Evolutionary conservation across 2,888 invertebrate genomes (phyloP).

Genomic region (Athalia cordata): DNA sequence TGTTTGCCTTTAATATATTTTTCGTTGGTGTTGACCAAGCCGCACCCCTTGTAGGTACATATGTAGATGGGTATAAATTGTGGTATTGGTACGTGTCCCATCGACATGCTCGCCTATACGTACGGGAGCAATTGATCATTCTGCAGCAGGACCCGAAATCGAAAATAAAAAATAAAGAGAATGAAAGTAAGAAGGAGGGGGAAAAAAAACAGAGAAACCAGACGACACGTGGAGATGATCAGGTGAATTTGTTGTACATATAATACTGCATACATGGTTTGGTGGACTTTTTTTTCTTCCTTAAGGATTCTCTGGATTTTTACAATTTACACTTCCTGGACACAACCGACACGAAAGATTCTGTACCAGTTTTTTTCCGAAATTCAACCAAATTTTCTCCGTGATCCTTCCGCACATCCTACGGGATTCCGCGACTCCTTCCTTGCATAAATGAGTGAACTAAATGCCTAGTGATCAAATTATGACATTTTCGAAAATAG

Average conservation of each 20-base stretch:
- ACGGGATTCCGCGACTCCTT: no score
- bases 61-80: no score
- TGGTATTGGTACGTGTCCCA: constrained; percentile 37
- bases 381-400: no score
- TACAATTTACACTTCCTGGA: no score
- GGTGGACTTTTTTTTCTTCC: no score
- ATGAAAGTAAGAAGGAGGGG: background rate
- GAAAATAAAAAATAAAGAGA: constrained; percentile 26
- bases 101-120: background rate
- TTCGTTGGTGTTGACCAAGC: constrained; percentile 63
- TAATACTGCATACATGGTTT: background rate
- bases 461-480: no score
- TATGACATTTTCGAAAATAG: no score
- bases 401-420: no score
- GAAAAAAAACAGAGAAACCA: constrained; percentile 21
- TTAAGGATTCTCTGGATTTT: no score
- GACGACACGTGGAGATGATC: constrained; percentile 20
- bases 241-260: constrained; percentile 21
- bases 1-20: constrained; percentile 66
- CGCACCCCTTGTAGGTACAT: constrained; percentile 38
- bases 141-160: constrained; percentile 11
- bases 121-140: background rate
- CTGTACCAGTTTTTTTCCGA: no score
- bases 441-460: no score
- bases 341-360: no score